Evolutionary conservation across 2,888 invertebrate species (phyloP), one percentile per base, ranked within the genome.

Genomic region (Chalcis sispes): DNA sequence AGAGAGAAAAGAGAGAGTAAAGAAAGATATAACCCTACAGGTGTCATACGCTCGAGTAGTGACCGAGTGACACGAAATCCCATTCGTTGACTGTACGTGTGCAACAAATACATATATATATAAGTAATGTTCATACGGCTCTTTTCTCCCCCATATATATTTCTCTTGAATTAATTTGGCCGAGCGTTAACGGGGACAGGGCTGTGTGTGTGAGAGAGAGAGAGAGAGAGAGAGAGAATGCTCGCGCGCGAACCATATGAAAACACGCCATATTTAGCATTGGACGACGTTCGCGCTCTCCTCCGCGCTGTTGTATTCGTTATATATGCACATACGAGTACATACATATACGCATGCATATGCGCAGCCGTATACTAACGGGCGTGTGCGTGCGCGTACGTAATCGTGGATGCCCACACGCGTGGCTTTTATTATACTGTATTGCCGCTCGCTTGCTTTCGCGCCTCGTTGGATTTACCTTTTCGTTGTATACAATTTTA

Each of bases 251-350:
- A n/a, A n/a, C n/a, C n/a, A n/a, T 15, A 79, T 71, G 78, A 80
- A 80, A 76, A 79, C 80, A 79, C 71, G 74, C 82, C 81, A 79
- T 81, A 81, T 81, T 80, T 77, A 81, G 81, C 71, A n/a, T 54
- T 29, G 40, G 20, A 48, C 27, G 23, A 13, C 10, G 36, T 20
- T 15, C 8, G 52, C 36, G 52, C 27, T 20, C 13, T 15, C 58
- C 29, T 52, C 10, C n/a, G 46, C 46, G n/a, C 8, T 8, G n/a
- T 15, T n/a, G 3, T 3, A 3, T n/a, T 3, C n/a, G 3, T 46
- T 46, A 46, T 46, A 46, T 3, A 46, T 36, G 10, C 8, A 46
- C 13, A 46, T 46, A 46, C n/a, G n/a, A 3, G 13, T 46, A 46
- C n/a, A 46, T 15, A 46, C 46, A 36, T 36, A 36, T 7, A 36